Evolutionary conservation across 2,888 invertebrate genomes (phyloP).

Genomic region (Atrina japonica): DNA sequence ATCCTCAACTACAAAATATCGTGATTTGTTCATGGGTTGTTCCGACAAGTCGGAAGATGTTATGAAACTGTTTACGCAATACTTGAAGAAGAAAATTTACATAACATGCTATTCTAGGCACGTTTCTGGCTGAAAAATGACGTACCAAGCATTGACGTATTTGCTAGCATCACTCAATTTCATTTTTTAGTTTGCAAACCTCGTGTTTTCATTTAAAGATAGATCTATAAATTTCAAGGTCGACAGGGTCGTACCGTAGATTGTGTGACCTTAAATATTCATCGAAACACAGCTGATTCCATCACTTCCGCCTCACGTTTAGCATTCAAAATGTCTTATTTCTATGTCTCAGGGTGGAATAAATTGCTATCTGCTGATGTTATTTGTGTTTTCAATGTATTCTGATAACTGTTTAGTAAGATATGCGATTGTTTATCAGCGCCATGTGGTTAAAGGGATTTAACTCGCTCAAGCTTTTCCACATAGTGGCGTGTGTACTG

Average conservation of each 20-base stretch:
- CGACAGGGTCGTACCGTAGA: conserved; percentile 41
- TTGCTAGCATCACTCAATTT: not conserved
- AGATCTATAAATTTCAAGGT: conserved; percentile 38
- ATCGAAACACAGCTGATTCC: conserved; percentile 37
- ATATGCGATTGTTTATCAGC: no score
- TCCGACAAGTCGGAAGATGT: no score
- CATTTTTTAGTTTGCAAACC: not conserved
- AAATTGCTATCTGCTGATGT: no score
- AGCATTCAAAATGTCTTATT: no score
- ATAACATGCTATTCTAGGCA: not conserved
- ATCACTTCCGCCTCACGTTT: no score
- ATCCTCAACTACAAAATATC: not conserved
- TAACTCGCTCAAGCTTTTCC: no score
- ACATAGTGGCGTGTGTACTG: no score
- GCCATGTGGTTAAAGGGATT: no score
- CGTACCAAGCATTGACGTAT: not conserved
- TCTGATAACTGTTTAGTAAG: no score
- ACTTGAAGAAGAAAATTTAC: not conserved
- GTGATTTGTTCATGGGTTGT: not conserved
- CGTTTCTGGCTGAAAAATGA: not conserved
- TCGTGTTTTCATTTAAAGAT: conserved; percentile 10
- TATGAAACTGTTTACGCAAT: no score
- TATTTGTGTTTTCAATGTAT: no score
- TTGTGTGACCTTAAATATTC: conserved; percentile 21
- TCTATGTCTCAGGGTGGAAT: no score